phyloP scores from a whole-genome alignment of 2,113 vertebrate species.

The Telmatochromis brachygnathus region DNA sequence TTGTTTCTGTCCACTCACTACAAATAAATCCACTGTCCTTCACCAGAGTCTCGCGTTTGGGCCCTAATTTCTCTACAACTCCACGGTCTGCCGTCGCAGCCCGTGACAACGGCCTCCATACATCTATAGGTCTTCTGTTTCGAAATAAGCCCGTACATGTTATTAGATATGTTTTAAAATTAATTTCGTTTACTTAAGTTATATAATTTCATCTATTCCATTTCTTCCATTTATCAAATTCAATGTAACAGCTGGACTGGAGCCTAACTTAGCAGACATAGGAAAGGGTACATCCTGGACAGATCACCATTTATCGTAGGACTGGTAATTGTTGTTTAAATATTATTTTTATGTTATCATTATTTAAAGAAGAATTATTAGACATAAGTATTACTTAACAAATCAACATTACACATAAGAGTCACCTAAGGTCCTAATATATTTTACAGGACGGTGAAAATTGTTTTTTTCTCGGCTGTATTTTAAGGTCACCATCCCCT shows the following conservation, averaged over 20 bases:
- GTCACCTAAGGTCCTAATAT: background rate
- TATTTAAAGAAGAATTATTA: background rate
- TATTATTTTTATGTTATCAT: background rate
- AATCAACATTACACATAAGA: background rate
- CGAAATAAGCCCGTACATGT: background rate
- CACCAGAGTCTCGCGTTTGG: too few relatives aligned
- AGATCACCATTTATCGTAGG: background rate
- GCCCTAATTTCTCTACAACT: too few relatives aligned
- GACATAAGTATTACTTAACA: background rate
- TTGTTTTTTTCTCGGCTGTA: rapidly evolving
- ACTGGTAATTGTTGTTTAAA: background rate
- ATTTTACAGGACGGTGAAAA: rapidly evolving
- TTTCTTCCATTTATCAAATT: background rate
- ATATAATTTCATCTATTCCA: background rate
- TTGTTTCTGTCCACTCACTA: too few relatives aligned
- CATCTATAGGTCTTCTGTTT: background rate
- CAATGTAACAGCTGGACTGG: background rate
- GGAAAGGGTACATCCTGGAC: background rate
- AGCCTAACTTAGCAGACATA: background rate
- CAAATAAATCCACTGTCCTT: too few relatives aligned
- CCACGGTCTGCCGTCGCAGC: too few relatives aligned
- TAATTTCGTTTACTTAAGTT: rapidly evolving
- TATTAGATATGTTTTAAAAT: background rate
- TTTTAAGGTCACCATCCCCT: background rate
- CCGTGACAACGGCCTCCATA: background rate